Evolutionary conservation across 2,888 invertebrate genomes (phyloP).

Genomic region (Leucoma salicis): DNA sequence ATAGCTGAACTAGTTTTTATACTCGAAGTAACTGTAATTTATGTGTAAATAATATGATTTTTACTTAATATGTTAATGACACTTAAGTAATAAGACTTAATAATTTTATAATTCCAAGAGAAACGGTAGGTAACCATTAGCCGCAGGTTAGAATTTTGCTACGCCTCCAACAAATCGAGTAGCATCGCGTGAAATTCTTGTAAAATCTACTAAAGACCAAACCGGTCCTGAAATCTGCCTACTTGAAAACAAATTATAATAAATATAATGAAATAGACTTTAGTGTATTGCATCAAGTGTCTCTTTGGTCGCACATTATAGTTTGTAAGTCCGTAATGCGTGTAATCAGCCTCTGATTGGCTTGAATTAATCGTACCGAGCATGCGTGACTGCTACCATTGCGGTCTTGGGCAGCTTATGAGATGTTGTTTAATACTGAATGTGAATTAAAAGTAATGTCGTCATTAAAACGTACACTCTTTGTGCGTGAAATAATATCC

Average conservation of each 20-base stretch:
- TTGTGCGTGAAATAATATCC: constrained; percentile 51
- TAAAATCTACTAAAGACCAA: constrained; percentile 59
- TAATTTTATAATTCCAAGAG: constrained; percentile 15
- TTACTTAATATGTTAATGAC: neutral
- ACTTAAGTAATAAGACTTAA: constrained; percentile 1
- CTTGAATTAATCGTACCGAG: constrained; percentile 76
- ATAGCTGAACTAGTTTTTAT: neutral
- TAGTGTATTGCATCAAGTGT: constrained; percentile 38
- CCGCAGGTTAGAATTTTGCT: constrained; percentile 44
- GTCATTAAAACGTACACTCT: constrained; percentile 72
- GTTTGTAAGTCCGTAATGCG: constrained; percentile 69
- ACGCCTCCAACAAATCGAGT: constrained; percentile 35
- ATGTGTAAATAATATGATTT: neutral
- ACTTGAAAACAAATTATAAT: constrained; percentile 15
- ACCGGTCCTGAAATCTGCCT: constrained; percentile 41
- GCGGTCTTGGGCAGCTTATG: constrained; percentile 60
- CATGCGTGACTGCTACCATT: constrained; percentile 78
- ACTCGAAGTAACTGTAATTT: neutral
- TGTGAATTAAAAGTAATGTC: constrained; percentile 75
- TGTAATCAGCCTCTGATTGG: constrained; percentile 80
- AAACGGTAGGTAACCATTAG: constrained; percentile 30
- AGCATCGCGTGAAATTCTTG: constrained; percentile 69
- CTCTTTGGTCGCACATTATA: constrained; percentile 35
- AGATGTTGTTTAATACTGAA: constrained; percentile 62
- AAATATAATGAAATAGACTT: constrained; percentile 31